Evolutionary conservation across 2,888 invertebrate species (phyloP), one percentile per base, ranked within the genome.

Genomic region (Myopa testacea): DNA sequence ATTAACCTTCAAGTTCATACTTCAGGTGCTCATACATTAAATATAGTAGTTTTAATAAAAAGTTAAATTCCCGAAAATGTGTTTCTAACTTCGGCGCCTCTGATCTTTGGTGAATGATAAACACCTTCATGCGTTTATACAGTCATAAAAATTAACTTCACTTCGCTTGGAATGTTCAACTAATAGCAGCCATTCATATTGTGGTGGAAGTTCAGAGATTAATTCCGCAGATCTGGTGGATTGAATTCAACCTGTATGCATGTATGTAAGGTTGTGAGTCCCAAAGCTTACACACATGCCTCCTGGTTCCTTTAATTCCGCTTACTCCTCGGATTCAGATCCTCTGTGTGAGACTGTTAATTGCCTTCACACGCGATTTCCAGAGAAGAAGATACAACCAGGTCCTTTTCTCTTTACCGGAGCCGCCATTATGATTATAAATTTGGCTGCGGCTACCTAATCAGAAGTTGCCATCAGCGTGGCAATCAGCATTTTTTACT

Each of bases 301-400:
- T 45, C 10, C 26, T 26, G 26, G 26, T 26, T 26, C 26, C 26
- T 45, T 45, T 0, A 45, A 45, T 45, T 45, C 45, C 45, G 6
- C 45, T 45, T 6, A 45, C 45, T 45, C 7, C 45, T 8, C 10
- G 6, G 45, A 45, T 45, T 26, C 26, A 26, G 26, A 1, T 26
- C 26, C 26, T 26, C 26, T 26, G 26, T 26, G 26, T 26, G 26
- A 26, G 26, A 2, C 26, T 26, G 55, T 5, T 55, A 55, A 55
- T 74, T 74, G 50, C 19, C 63, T 74, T 40, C 74, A 40, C 74
- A 74, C 37, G 74, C 65, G 65, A 74, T 3, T 65, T 60, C 26
- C 37, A 19, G 40, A 45, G 58, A 38, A 38, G 38, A 55, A 16
- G 55, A 55, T 50, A 14, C 8, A 50, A 14, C 14, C 26, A 50